Percentiles rank a stretch among this genome's conserved stretches.
Conservation (phyloP, 2,888 invertebrate genomes). For the Drosophila anceps region DNA sequence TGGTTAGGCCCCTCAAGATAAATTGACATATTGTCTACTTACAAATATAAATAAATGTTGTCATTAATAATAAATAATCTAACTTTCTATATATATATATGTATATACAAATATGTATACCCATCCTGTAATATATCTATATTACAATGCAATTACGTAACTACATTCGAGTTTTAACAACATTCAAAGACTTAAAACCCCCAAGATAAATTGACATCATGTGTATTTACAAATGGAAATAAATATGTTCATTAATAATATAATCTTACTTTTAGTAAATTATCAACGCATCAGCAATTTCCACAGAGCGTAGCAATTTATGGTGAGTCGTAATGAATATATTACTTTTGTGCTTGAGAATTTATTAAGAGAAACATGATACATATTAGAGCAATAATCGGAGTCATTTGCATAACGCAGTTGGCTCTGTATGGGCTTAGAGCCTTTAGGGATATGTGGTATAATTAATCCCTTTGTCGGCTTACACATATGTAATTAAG, state of each 20-base stretch:
- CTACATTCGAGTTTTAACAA: too few relatives aligned
- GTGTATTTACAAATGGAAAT: neutral
- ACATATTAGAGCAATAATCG: neutral
- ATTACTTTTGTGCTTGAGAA: neutral
- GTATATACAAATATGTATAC: too few relatives aligned
- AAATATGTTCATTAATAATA: neutral
- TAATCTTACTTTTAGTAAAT: neutral
- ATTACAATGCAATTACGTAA: too few relatives aligned
- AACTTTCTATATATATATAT: too few relatives aligned
- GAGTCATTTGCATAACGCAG: slow-evolving; percentile 2
- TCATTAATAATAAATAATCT: too few relatives aligned
- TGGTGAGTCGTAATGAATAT: neutral
- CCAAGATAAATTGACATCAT: neutral
- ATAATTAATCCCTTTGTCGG: slow-evolving; percentile 16
- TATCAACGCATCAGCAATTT: neutral
- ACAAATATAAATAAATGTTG: too few relatives aligned
- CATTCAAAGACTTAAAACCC: neutral
- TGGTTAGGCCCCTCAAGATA: too few relatives aligned
- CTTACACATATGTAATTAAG: slow-evolving; percentile 28
- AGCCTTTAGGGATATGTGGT: neutral
- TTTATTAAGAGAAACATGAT: slow-evolving; percentile 1
- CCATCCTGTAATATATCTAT: too few relatives aligned
- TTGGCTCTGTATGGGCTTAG: neutral
- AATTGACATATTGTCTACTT: too few relatives aligned
- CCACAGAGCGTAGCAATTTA: neutral